phyloP scores from a whole-genome alignment of 2,888 invertebrate genomes.

The Drosophila emarginata region DNA sequence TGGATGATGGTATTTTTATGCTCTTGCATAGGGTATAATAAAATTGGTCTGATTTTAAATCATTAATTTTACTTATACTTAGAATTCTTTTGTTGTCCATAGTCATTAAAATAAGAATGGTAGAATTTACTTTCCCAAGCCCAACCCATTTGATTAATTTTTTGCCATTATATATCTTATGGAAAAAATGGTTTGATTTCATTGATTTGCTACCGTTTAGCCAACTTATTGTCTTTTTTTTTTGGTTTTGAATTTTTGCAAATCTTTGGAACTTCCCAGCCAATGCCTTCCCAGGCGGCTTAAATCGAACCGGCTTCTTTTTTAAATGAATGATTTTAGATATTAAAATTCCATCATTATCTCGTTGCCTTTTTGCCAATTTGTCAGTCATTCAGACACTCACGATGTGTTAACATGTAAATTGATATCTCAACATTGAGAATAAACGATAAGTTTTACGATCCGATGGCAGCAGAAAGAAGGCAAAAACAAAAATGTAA shows the following conservation, averaged over 20 bases:
- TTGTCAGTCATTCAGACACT: conserved; percentile 53
- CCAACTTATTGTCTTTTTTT: neutral
- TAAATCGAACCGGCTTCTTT: conserved; percentile 7
- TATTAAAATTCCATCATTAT: conserved; percentile 43
- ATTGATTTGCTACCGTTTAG: conserved; percentile 31
- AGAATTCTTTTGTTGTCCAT: neutral
- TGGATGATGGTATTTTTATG: no score
- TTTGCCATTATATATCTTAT: no score
- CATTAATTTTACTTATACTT: no score
- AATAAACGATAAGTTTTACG: conserved; percentile 44
- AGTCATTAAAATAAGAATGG: neutral
- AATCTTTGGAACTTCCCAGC: neutral
- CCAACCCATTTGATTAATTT: neutral
- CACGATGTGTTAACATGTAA: conserved; percentile 68
- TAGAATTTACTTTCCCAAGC: neutral
- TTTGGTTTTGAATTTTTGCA: neutral
- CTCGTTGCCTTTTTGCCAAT: conserved; percentile 40
- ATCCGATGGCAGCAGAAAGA: conserved; percentile 32
- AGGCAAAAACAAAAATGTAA: conserved; percentile 21
- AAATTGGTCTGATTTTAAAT: no score
- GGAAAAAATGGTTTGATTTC: neutral
- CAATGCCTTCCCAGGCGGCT: conserved; percentile 28
- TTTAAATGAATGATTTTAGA: conserved; percentile 28
- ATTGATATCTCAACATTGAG: conserved; percentile 58
- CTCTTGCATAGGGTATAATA: no score